phyloP scores from a whole-genome alignment of 2,797 vertebrate species.

The Anableps anableps region DNA sequence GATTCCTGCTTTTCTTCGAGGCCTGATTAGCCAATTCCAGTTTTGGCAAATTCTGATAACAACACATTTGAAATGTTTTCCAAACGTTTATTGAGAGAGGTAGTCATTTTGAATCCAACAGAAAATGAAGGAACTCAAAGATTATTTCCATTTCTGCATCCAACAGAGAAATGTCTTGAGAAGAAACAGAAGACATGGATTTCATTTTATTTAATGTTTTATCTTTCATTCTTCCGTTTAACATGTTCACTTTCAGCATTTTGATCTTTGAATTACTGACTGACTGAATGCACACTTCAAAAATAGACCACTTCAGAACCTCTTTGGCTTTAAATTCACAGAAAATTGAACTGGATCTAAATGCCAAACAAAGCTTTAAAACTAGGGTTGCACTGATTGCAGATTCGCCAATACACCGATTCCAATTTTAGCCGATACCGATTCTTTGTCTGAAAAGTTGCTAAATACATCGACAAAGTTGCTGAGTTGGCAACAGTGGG shows the following conservation, averaged over 20 bases:
- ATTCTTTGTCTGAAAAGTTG: not conserved
- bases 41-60: no score
- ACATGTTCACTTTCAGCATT: not conserved
- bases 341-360: not conserved
- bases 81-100: not conserved
- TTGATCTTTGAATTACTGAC: not conserved
- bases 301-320: not conserved
- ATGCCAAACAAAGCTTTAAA: not conserved
- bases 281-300: not conserved
- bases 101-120: not conserved
- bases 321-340: not conserved
- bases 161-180: not conserved
- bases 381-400: not conserved
- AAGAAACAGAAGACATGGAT: not conserved
- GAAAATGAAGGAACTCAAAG: not conserved
- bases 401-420: not conserved
- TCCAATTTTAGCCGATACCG: not conserved
- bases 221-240: not conserved
- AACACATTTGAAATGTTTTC: no score
- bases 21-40: no score
- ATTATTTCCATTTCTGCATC: not conserved
- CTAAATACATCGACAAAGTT: no score
- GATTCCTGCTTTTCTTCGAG: no score
- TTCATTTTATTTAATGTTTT: not conserved
- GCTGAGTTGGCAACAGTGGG: not conserved